These are phyloP conservation scores for Coenonympha arcania DNA, from an alignment of 2,888 invertebrate species.

Conservation along the genomic window DNA sequence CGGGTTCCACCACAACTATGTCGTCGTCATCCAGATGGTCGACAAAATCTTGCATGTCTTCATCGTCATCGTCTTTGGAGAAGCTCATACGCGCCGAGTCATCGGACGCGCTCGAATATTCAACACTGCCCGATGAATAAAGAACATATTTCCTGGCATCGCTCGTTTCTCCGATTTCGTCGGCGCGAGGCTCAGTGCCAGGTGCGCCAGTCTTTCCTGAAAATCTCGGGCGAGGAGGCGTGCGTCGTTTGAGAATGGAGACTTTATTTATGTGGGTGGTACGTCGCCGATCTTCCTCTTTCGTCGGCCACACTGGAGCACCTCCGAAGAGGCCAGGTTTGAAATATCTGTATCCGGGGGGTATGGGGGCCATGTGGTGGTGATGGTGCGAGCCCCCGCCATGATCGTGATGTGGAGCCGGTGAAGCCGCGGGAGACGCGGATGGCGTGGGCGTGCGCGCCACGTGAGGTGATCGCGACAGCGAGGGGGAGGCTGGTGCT, in stretches of 20 bases:
- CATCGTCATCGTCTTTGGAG: slow-evolving; percentile 50
- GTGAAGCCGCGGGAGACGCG: slow-evolving; percentile 61
- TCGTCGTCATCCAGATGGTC: slow-evolving; percentile 74
- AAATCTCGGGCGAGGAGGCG: slow-evolving; percentile 71
- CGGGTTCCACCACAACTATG: slow-evolving; percentile 76
- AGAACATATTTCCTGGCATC: slow-evolving; percentile 78
- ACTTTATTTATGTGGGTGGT: slow-evolving; percentile 66
- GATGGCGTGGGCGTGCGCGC: slow-evolving; percentile 63
- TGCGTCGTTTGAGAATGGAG: slow-evolving; percentile 75
- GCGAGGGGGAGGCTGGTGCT: slow-evolving; percentile 74
- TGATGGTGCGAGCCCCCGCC: slow-evolving; percentile 59
- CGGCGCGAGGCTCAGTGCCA: slow-evolving; percentile 29
- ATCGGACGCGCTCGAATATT: slow-evolving; percentile 72
- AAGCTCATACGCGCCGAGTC: slow-evolving; percentile 61
- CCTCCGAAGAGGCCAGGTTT: slow-evolving; percentile 78
- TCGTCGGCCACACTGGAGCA: slow-evolving; percentile 77
- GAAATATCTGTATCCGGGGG: slow-evolving; percentile 75
- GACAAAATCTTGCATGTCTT: slow-evolving; percentile 52
- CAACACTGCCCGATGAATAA: slow-evolving; percentile 77
- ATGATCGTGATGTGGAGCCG: slow-evolving; percentile 46
- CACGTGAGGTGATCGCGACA: slow-evolving; percentile 74
- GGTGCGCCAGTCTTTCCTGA: slow-evolving; percentile 48
- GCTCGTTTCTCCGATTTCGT: slow-evolving; percentile 48
- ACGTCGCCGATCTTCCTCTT: slow-evolving; percentile 53
- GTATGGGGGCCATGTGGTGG: slow-evolving; percentile 69